A percentile compares a stretch with the other conserved stretches of the same genome.
Evolutionary conservation across 2,113 vertebrate genomes (phyloP).

Genomic region (Trogon melanurus): DNA sequence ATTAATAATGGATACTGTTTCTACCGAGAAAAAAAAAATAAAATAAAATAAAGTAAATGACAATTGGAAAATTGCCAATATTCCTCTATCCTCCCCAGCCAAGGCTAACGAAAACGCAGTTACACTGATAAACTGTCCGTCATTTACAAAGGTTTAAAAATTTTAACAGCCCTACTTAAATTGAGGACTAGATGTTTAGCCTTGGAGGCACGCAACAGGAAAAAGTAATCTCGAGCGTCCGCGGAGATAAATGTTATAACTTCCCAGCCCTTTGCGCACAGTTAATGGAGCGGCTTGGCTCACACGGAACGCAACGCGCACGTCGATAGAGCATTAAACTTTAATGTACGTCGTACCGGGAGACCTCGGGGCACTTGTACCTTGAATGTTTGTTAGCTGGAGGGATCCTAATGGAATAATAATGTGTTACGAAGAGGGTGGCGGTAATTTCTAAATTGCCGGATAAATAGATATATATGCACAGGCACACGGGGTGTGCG

Average conservation of each 20-base stretch:
- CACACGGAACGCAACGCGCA: neutral
- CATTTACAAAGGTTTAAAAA: conserved; percentile 70
- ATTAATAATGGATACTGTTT: conserved; percentile 78
- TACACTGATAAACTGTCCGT: conserved; percentile 65
- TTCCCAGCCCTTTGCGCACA: neutral
- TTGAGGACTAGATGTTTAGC: conserved; percentile 40
- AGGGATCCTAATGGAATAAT: neutral
- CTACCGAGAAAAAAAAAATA: neutral
- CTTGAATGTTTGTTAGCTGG: neutral
- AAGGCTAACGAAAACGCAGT: conserved; percentile 58
- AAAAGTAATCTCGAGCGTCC: neutral
- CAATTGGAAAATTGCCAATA: conserved; percentile 55
- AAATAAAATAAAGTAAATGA: neutral
- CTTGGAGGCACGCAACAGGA: conserved; percentile 34
- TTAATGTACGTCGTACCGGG: neutral
- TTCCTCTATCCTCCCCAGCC: conserved; percentile 54
- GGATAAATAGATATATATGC: neutral
- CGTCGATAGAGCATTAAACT: neutral
- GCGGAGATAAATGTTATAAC: conserved; percentile 18
- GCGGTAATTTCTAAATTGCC: neutral
- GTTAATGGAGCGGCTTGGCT: neutral
- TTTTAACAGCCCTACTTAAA: conserved; percentile 62
- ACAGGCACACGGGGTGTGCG: neutral
- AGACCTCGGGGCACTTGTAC: neutral
- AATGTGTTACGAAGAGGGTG: neutral